phyloP scores from a whole-genome alignment of 2,888 invertebrate species.

The Galerucella pusilla region DNA sequence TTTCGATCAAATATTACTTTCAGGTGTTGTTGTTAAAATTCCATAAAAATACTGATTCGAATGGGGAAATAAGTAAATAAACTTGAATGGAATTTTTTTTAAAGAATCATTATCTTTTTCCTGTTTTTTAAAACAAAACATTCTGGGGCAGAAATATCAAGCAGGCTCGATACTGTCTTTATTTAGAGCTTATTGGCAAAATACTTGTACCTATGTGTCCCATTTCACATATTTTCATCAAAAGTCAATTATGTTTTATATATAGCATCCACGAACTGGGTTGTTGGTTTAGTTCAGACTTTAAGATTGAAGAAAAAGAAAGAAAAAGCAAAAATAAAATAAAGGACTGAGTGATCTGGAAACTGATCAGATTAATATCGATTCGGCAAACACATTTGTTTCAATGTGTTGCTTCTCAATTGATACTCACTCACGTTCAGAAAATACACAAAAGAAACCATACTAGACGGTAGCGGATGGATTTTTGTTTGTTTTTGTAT shows the following conservation, averaged over 20 bases:
- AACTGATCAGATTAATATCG: conserved; percentile 58
- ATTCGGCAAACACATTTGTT: conserved; percentile 59
- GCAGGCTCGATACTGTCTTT: not conserved
- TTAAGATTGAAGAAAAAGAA: conserved; percentile 21
- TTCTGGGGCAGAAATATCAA: too few species aligned
- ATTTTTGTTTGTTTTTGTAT: too few species aligned
- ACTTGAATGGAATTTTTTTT: too few species aligned
- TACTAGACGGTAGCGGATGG: too few species aligned
- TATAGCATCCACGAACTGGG: conserved; percentile 9
- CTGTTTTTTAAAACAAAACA: too few species aligned
- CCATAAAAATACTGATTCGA: too few species aligned
- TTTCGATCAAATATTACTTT: too few species aligned
- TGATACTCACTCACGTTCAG: conserved; percentile 41
- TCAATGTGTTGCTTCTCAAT: conserved; percentile 54
- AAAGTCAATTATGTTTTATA: conserved; percentile 36
- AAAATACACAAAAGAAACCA: conserved; percentile 26
- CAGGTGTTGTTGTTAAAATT: too few species aligned
- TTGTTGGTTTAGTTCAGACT: conserved; percentile 23
- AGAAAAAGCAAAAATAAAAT: conserved; percentile 3
- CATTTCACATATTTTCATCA: conserved; percentile 27
- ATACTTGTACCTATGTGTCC: conserved; percentile 7
- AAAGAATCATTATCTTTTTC: too few species aligned
- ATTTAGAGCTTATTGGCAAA: not conserved
- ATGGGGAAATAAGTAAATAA: too few species aligned
- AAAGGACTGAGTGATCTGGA: conserved; percentile 16